phyloP scores from a whole-genome alignment of 2,888 invertebrate genomes.

The Phaonia tiefii region DNA sequence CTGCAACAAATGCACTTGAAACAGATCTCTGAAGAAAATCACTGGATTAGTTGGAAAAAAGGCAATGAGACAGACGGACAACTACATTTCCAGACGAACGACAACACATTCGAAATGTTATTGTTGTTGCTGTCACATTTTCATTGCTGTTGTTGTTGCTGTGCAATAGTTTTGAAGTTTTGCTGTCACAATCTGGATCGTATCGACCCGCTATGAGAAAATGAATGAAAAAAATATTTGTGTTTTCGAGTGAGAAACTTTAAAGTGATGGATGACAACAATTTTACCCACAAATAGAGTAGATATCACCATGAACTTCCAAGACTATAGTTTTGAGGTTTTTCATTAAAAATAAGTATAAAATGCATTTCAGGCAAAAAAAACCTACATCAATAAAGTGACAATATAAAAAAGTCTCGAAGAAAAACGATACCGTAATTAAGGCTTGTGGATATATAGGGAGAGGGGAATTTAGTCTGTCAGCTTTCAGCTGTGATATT shows the following conservation, averaged over 20 bases:
- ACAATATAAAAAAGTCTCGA: neutral
- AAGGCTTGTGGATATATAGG: constrained; percentile 9
- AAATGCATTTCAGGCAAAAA: constrained; percentile 26
- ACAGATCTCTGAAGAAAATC: neutral
- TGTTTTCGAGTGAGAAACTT: constrained; percentile 3
- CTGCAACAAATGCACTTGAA: neutral
- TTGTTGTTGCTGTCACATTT: too few relatives aligned
- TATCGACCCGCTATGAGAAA: neutral
- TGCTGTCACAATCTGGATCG: neutral
- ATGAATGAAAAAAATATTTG: constrained; percentile 35
- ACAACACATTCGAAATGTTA: too few relatives aligned
- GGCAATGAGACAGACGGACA: too few relatives aligned
- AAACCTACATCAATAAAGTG: too few relatives aligned
- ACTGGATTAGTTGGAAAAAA: too few relatives aligned
- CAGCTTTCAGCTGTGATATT: too few relatives aligned
- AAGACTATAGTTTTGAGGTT: neutral
- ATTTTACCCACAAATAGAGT: constrained; percentile 38
- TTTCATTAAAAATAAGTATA: constrained; percentile 5
- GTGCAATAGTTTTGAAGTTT: too few relatives aligned
- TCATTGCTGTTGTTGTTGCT: too few relatives aligned
- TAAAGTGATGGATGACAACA: constrained; percentile 21
- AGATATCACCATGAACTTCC: constrained; percentile 21
- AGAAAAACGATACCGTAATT: constrained; percentile 38
- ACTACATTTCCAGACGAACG: too few relatives aligned
- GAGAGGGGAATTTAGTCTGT: too few relatives aligned